Base-by-base conservation (phyloP, 2,113 vertebrate species). In the Apodemus speciosus region DNA sequence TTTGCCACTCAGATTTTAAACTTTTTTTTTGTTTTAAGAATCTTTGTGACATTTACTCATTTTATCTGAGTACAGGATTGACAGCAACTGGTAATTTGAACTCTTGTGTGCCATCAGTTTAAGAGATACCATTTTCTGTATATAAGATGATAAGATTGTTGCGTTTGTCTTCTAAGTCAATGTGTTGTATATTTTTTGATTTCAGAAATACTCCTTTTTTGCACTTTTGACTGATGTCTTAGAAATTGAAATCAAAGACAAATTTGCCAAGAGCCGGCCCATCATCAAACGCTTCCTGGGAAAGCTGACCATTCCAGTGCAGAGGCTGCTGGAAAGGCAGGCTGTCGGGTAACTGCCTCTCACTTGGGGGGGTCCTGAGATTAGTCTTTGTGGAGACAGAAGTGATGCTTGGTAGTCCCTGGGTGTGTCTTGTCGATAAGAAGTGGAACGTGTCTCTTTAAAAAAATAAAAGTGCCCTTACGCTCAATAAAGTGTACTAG, bases 281-380 rank as follows among this genome's bases (percentile, higher is more conserved):
- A 99, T 99, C 97, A 99, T 99, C 98, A 99, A 99, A 86, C 99
- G 99, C 95, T 99, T 99, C 97, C 99, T 99, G 80, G 99, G 99
- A 89, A 99, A 99, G 97, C 98, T 99, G 62, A 99, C 99, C 69
- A 99, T 99, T 76, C 99, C 99, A 0, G 99, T 99, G 73, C 99
- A 99, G 98, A 98, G 99, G 71, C 98, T 99, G 0, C 95, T 99
- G 98, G 99, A 99, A 96, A 99, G 99, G 73, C 99, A 99, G 18
- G 98, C 98, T 56, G 98, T 99, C 7, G 99, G 99, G 99, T 99
- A 98, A 98, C 98, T 96, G 0, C 56, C 84, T n/a, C 53, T 68
- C 89, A 4, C 23, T n/a, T 16, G 6, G 25, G 53, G 38, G 85
- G 71, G 13, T 49, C 51, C 38, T 64, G 66, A 58, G 32, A 86